Evolutionary conservation across 2,797 vertebrate genomes (phyloP).

Genomic region (Scomberomorus guttatus): DNA sequence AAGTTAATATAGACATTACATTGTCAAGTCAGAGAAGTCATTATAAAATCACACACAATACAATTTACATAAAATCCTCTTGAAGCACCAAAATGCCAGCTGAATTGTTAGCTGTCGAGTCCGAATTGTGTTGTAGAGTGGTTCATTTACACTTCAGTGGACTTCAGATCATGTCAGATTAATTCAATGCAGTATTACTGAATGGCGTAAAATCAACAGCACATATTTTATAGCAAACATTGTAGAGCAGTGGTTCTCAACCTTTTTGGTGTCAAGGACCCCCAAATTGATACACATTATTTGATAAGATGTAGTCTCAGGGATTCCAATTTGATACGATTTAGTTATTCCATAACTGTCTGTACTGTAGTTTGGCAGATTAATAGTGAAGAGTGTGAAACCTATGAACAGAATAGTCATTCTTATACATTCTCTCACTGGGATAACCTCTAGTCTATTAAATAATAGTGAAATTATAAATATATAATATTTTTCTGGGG

Average conservation of each 20-base stretch:
- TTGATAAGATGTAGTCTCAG: too few relatives aligned
- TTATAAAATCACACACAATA: neutral
- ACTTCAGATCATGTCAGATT: neutral
- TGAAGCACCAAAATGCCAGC: conserved; percentile 46
- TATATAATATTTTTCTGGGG: too few relatives aligned
- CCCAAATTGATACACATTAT: too few relatives aligned
- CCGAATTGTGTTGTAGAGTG: neutral
- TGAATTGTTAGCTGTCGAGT: neutral
- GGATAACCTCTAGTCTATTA: too few relatives aligned
- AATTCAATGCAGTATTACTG: neutral
- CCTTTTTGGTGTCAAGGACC: too few relatives aligned
- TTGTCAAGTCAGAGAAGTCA: neutral
- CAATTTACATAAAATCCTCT: neutral
- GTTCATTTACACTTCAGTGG: neutral
- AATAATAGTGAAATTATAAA: too few relatives aligned
- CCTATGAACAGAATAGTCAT: too few relatives aligned
- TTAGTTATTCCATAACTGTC: too few relatives aligned
- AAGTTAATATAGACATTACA: neutral
- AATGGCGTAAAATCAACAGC: conserved; percentile 7
- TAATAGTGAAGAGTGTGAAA: too few relatives aligned
- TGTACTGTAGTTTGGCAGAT: too few relatives aligned
- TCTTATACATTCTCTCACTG: too few relatives aligned
- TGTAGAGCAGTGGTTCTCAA: neutral
- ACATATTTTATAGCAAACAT: neutral
- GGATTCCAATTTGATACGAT: too few relatives aligned